Evolutionary conservation across 2,797 vertebrate genomes (phyloP).

Genomic region (Peromyscus eremicus): DNA sequence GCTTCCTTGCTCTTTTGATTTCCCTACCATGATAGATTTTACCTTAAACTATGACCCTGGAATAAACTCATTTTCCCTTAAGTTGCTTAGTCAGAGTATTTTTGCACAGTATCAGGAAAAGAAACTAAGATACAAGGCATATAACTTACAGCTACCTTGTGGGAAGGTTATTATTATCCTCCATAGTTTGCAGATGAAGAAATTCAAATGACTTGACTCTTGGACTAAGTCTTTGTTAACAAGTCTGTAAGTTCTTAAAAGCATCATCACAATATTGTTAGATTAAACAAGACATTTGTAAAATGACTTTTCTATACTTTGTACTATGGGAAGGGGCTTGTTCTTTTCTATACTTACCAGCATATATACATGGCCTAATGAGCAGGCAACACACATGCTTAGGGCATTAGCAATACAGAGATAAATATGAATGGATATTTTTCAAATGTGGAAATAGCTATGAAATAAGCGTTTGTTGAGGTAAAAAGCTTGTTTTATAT

Average conservation of each 20-base stretch:
- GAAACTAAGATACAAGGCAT: background rate
- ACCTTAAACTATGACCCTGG: background rate
- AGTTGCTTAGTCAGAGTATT: background rate
- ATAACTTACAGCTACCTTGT: background rate
- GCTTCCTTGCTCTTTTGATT: background rate
- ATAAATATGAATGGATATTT: background rate
- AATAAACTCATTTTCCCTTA: background rate
- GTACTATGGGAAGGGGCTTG: background rate
- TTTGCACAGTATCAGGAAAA: background rate
- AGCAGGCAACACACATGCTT: background rate
- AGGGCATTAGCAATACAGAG: background rate
- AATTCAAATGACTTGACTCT: background rate
- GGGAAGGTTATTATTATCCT: background rate
- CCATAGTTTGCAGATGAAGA: background rate
- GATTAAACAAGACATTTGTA: background rate
- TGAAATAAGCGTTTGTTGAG: background rate
- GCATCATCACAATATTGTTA: background rate
- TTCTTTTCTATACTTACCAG: slow-evolving; percentile 11
- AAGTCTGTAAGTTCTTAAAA: background rate
- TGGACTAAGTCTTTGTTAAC: slow-evolving; percentile 34
- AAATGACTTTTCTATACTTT: slow-evolving; percentile 13
- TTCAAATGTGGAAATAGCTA: background rate
- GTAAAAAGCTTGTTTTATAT: slow-evolving; percentile 44
- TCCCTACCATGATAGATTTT: background rate
- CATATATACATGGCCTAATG: background rate